Percentiles rank a stretch among this genome's conserved stretches.
Evolutionary conservation across 1,140 invertebrate species (phyloP).

Genomic region (Diprion similis): DNA sequence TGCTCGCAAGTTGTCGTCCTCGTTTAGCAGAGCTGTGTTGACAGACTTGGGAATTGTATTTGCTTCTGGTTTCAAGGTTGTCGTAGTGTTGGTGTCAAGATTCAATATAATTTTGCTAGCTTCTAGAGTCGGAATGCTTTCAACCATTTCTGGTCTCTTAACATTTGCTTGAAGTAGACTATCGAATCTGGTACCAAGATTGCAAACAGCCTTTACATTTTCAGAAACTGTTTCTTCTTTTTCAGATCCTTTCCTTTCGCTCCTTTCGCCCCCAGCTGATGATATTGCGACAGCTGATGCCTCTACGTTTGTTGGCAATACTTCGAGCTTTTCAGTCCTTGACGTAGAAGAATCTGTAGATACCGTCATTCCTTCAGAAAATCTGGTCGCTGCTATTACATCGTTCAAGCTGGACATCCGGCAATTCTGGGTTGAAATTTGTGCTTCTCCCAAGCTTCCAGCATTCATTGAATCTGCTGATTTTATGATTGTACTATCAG

Average conservation of each 20-base stretch:
- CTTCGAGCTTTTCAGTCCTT: slow-evolving; percentile 22
- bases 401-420: too few species aligned
- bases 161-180: slow-evolving; percentile 44
- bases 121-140: slow-evolving; percentile 34
- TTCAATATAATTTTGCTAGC: slow-evolving; percentile 58
- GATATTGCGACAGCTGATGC: too few species aligned
- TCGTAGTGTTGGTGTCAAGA: slow-evolving; percentile 57
- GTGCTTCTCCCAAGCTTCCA: slow-evolving; percentile 31
- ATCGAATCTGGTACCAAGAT: slow-evolving; percentile 46
- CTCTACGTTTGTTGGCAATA: neutral
- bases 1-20: neutral
- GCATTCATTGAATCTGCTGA: slow-evolving; percentile 16
- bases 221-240: slow-evolving; percentile 34
- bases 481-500: slow-evolving; percentile 41
- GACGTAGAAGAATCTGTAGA: slow-evolving; percentile 14
- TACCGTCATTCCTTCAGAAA: slow-evolving; percentile 34
- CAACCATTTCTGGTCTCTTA: slow-evolving; percentile 32
- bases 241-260: neutral
- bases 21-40: neutral
- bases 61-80: slow-evolving; percentile 52
- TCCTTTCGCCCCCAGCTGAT: neutral
- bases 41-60: slow-evolving; percentile 6
- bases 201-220: slow-evolving; percentile 41
- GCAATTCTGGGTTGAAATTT: slow-evolving; percentile 15
- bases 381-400: slow-evolving; percentile 23